Base-by-base conservation (phyloP, 2,113 vertebrate genomes). In the Paraplagusia blochii region DNA sequence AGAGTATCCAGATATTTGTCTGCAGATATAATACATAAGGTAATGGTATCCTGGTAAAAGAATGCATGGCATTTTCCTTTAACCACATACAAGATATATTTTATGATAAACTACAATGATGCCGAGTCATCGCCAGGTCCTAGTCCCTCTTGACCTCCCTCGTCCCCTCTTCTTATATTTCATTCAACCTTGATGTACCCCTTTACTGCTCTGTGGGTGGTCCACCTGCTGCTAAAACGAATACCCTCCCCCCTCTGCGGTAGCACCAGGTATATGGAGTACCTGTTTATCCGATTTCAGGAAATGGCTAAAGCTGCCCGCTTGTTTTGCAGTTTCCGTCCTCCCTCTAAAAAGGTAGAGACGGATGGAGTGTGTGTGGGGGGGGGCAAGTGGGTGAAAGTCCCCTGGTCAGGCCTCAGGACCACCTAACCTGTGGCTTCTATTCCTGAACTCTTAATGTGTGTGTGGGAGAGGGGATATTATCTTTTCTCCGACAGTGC, bases 401-500 rank as follows among this genome's bases (percentile, higher is more conserved):
- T 82, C 87, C 87, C 87, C 29, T 76, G 80, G 88, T 74, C 77
- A 59, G 87, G 81, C 88, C 81, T 66, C 77, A 73, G 84, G 93
- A 94, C 92, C 92, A 94, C 93, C 92, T 93, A 93, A 92, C 69
- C 73, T 87, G 88, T 50, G 43, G 90, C 88, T 93, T 90, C 91
- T 89, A 89, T 85, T 89, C 87, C 83, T 86, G 82, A 87, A 91
- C 89, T 86, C 77, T 71, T 88, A 88, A 89, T 88, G 88, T 87
- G 77, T 56, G 77, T 80, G 58, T 53, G 67, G 74, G 65, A 69
- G 59, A 64, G 67, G 88, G 90, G 85, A 77, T 86, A 88, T 91
- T 92, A 92, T 86, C 87, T 89, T 88, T 88, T 84, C 81, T 68
- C 73, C 18, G 68, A 85, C 85, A 87, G 84, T 83, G 90, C 86